phyloP scores from a whole-genome alignment of 2,888 invertebrate species.

The Oligia strigilis region DNA sequence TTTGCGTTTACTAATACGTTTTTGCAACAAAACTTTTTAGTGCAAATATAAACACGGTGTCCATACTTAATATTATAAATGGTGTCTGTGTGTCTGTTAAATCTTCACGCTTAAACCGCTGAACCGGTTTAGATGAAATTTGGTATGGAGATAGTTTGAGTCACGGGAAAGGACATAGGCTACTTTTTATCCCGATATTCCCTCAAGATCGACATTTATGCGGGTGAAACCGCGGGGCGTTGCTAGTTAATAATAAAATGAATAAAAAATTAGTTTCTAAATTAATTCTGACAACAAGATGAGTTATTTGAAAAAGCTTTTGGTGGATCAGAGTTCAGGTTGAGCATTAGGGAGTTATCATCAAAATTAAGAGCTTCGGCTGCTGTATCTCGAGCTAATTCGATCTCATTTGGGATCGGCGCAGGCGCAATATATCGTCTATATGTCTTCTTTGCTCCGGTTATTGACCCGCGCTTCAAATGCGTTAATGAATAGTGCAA shows the following conservation, averaged over 20 bases:
- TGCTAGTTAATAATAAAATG: constrained; percentile 8
- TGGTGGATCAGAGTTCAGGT: constrained; percentile 77
- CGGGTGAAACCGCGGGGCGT: too few species aligned
- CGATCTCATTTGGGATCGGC: constrained; percentile 83
- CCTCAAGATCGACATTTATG: too few species aligned
- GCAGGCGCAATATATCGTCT: constrained; percentile 73
- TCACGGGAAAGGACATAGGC: too few species aligned
- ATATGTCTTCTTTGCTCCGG: constrained; percentile 76
- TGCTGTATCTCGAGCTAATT: constrained; percentile 83
- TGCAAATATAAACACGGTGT: constrained; percentile 18
- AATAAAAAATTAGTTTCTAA: constrained; percentile 40
- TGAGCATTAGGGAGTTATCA: constrained; percentile 87
- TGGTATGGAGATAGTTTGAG: too few species aligned
- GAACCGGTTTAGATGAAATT: too few species aligned
- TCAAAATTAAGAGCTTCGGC: constrained; percentile 83
- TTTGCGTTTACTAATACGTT: constrained; percentile 64
- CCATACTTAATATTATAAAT: too few species aligned
- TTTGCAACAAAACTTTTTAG: constrained; percentile 55
- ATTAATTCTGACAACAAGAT: constrained; percentile 56
- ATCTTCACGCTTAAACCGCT: too few species aligned
- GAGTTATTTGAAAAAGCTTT: constrained; percentile 73
- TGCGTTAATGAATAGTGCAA: constrained; percentile 87
- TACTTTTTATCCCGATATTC: too few species aligned
- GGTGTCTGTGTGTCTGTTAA: too few species aligned
- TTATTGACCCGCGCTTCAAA: constrained; percentile 81